Evolutionary conservation across 2,113 vertebrate genomes (phyloP), one percentile per base, ranked within the genome.

Genomic region (Capreolus pygargus): DNA sequence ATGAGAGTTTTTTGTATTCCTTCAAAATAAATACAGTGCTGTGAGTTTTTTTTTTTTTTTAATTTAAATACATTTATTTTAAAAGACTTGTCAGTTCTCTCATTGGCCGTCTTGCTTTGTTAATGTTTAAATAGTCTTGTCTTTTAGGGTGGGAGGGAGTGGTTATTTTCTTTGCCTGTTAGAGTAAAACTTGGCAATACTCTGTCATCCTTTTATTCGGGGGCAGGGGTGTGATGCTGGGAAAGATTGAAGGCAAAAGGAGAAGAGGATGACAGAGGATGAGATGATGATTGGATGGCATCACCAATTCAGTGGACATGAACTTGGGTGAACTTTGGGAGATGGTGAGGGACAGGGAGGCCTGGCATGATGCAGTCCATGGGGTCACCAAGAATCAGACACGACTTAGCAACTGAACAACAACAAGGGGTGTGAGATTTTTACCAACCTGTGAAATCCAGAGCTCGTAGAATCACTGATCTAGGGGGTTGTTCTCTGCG

Each of bases 21-120:
- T 81, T 92, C 86, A 43, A 91, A 97, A 94, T 82, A 97, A 93
- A 89, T 58, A 93, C 10, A 92, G 93, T 78, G n/a, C 85, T 27
- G 0, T 47, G 86, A 89, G 83, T 19, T 97, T 95, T 93, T 95
- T 57, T 36, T 88, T 43, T 47, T 47, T 47, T 45, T 45, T 95
- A 21, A 36, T 96, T 87, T 91, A 81, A 88, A 39, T 81, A 43
- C 39, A 28, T 94, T 96, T 96, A 58, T 97, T 96, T 97, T 95
- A 87, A 94, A 96, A 95, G 79, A 83, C 50, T n/a, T 79, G 55
- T 92, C 25, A 0, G 19, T 86, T 84, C 81, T 90, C 30, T 61
- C 30, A 1, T 83, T 87, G 79, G 45, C 43, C 45, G 7, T 84
- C 43, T 74, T 92, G 76, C 55, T 91, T 87, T 74, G 86, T 93